These are phyloP conservation scores for Pluvianellus socialis DNA, from an alignment of 2,113 vertebrate species.

Conservation along the genomic window DNA sequence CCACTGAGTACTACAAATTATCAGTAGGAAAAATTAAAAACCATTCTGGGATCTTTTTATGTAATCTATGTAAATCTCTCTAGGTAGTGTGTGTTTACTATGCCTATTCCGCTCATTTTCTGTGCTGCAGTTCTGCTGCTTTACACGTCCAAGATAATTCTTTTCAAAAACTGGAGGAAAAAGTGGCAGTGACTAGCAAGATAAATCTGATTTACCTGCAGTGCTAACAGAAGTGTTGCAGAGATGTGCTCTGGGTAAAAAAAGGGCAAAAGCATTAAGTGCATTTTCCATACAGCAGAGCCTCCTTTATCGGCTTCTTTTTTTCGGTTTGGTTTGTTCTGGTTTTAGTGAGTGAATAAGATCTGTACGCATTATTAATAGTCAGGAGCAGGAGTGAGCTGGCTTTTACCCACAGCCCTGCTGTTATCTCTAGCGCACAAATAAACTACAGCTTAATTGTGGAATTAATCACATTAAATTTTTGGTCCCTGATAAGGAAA, in stretches of 20 bases:
- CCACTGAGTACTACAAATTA: neutral
- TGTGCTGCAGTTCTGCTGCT: neutral
- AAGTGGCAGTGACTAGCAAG: neutral
- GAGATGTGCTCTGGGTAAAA: neutral
- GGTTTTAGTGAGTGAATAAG: neutral
- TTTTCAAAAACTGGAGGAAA: neutral
- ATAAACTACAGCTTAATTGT: slow-evolving; percentile 49
- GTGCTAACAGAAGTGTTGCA: neutral
- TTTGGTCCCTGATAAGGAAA: slow-evolving; percentile 24
- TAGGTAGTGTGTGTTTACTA: neutral
- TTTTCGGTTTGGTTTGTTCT: neutral
- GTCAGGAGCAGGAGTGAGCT: neutral
- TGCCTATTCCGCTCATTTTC: neutral
- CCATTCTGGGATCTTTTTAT: neutral
- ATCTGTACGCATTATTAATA: neutral
- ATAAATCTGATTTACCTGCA: slow-evolving; percentile 7
- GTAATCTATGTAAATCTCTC: neutral
- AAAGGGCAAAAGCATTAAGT: neutral
- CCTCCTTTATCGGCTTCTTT: neutral
- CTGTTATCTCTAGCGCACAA: slow-evolving; percentile 36
- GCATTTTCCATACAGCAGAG: neutral
- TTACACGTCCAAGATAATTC: neutral
- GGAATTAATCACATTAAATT: slow-evolving; percentile 61
- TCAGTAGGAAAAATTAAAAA: neutral
- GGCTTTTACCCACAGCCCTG: slow-evolving; percentile 9